Evolutionary conservation across 2,113 vertebrate species (phyloP), one percentile per base, ranked within the genome.

Genomic region (Hepsetus odoe): DNA sequence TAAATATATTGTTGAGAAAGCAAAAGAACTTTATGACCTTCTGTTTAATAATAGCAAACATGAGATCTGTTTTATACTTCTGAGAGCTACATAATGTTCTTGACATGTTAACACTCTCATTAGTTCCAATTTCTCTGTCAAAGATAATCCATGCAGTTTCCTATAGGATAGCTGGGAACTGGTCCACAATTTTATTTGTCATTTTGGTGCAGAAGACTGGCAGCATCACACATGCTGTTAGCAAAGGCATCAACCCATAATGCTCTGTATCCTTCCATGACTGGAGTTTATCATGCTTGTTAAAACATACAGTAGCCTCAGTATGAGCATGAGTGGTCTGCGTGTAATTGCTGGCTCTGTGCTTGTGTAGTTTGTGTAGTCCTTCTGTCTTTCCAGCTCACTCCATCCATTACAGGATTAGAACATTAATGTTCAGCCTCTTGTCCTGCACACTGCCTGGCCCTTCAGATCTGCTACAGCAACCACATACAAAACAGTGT

Each of bases 351-450:
- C 66, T 42, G 18, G 20, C 16, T 20, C 28, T 5, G 18, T 26
- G 44, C 53, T 49, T 53, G 56, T n/a, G 24, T 55, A 40, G 30
- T 64, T 38, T n/a, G n/a, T n/a, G 28, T 20, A 7, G 28, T 78
- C 42, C 53, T 73, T 55, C 66, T 73, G 59, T 72, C 77, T 87
- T 86, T 86, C 83, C 81, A 79, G 32, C 58, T 56, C 82, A 68
- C 78, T 73, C 82, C 85, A 71, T 87, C 85, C 85, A 85, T 90
- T 90, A 89, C 87, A 71, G 83, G 87, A 89, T 90, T 90, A 89
- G 82, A 74, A 42, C 77, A 77, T 86, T 84, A 84, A 85, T 24
- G 68, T 86, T 83, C 68, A 81, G 74, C 65, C 78, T 85, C 61
- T 62, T 51, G 71, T 77, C 79, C 72, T 75, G 70, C 49, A 33